These are phyloP conservation scores for Pristionchus entomophagus DNA, from an alignment of 2,888 invertebrate genomes.

Conservation along the genomic window DNA sequence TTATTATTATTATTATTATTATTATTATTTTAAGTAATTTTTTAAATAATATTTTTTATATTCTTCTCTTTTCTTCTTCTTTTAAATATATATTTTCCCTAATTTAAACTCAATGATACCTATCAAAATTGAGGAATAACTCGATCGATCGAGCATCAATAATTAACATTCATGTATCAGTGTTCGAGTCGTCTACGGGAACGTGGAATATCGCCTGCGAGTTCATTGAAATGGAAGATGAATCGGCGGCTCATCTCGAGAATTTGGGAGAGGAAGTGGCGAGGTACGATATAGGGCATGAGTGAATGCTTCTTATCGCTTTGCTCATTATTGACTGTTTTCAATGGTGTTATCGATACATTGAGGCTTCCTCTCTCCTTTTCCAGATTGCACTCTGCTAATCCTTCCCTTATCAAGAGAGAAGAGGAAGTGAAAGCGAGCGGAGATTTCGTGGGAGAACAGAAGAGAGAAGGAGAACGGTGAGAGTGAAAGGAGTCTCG, in stretches of 20 bases:
- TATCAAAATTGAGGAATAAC: too few species aligned
- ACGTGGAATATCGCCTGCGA: conserved; percentile 13
- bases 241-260: background rate
- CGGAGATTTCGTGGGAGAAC: conserved; percentile 44
- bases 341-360: too few species aligned
- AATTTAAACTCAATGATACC: too few species aligned
- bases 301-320: conserved; percentile 49
- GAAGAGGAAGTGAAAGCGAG: conserved; percentile 45
- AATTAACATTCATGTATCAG: too few species aligned
- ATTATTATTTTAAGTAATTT: too few species aligned
- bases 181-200: conserved; percentile 20
- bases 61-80: too few species aligned
- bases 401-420: conserved; percentile 61
- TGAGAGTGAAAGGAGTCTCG: conserved; percentile 17
- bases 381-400: conserved; percentile 79
- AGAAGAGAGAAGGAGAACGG: conserved; percentile 37
- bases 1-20: too few species aligned
- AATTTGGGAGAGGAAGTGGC: conserved; percentile 33
- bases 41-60: too few species aligned
- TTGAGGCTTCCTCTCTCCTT: background rate
- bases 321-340: background rate
- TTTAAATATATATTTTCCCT: too few species aligned
- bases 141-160: too few species aligned
- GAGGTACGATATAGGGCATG: conserved; percentile 1
- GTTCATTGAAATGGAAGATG: conserved; percentile 30